A percentile compares a stretch with the other conserved stretches of the same genome.
phyloP scores from a whole-genome alignment of 2,113 vertebrate species.

The Xiphophorus hellerii region DNA sequence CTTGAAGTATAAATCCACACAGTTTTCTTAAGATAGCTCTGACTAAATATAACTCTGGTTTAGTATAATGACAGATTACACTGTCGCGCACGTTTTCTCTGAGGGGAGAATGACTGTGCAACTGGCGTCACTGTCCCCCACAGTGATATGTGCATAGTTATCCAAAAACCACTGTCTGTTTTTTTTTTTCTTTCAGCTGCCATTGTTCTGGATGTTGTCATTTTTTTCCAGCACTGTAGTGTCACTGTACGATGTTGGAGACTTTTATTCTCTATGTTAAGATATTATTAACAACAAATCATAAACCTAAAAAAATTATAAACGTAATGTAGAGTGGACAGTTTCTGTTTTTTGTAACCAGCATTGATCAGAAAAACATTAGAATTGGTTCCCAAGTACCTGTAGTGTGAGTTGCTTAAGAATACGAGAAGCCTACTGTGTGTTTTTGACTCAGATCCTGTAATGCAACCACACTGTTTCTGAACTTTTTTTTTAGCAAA shows the following conservation, averaged over 20 bases:
- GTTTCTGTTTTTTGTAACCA: too few species aligned
- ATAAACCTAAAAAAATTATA: not conserved
- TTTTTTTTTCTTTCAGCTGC: constrained; percentile 26
- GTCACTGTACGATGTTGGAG: constrained; percentile 4
- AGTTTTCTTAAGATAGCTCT: constrained; percentile 61
- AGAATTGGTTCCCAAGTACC: too few species aligned
- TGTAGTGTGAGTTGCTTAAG: too few species aligned
- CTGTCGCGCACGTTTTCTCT: constrained; percentile 56
- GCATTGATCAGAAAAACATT: too few species aligned
- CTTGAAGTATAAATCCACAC: constrained; percentile 47
- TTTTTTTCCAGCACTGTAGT: constrained; percentile 9
- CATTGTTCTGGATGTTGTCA: constrained; percentile 57
- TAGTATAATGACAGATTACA: constrained; percentile 75
- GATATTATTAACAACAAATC: not conserved
- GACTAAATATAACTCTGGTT: constrained; percentile 68
- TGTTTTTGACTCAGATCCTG: too few species aligned
- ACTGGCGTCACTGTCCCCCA: constrained; percentile 70
- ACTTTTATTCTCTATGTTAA: too few species aligned
- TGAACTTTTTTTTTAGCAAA: too few species aligned
- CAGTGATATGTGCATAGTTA: constrained; percentile 48
- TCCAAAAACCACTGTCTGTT: constrained; percentile 54
- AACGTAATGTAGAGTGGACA: too few species aligned
- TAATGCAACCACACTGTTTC: too few species aligned
- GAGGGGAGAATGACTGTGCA: constrained; percentile 56
- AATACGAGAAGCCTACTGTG: too few species aligned